phyloP scores from a whole-genome alignment of 2,113 vertebrate genomes.

The Colinus virginianus region DNA sequence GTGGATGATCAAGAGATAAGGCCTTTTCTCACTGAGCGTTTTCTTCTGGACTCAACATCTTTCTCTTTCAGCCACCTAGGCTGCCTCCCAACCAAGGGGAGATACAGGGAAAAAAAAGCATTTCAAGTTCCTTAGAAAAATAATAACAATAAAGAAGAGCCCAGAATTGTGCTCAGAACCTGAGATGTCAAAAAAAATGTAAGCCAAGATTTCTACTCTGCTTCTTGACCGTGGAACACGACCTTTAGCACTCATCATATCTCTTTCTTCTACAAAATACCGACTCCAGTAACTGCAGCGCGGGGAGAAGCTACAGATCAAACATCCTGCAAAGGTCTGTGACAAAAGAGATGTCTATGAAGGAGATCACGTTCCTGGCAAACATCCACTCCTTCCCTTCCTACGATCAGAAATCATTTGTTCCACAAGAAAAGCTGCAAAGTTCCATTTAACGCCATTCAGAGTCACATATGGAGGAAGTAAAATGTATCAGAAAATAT shows the following conservation, averaged over 20 bases:
- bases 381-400: not conserved
- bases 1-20: rapidly evolving
- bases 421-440: not conserved
- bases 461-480: not conserved
- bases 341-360: not conserved
- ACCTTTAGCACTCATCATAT: not conserved
- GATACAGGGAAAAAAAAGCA: rapidly evolving
- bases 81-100: not conserved
- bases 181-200: not conserved
- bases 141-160: rapidly evolving
- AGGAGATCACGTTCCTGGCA: not conserved
- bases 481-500: not conserved
- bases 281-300: not conserved
- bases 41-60: not conserved
- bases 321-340: not conserved
- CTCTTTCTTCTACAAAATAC: not conserved
- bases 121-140: not conserved
- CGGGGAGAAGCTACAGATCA: not conserved
- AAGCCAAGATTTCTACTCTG: not conserved
- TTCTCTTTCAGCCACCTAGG: too few species aligned
- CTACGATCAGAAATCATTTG: not conserved
- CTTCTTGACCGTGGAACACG: not conserved
- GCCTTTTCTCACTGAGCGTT: not conserved
- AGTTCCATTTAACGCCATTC: too few species aligned
- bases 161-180: not conserved